Evolutionary conservation across 2,797 vertebrate species (phyloP), one percentile per base, ranked within the genome.

Genomic region (Hoplostethus atlanticus): DNA sequence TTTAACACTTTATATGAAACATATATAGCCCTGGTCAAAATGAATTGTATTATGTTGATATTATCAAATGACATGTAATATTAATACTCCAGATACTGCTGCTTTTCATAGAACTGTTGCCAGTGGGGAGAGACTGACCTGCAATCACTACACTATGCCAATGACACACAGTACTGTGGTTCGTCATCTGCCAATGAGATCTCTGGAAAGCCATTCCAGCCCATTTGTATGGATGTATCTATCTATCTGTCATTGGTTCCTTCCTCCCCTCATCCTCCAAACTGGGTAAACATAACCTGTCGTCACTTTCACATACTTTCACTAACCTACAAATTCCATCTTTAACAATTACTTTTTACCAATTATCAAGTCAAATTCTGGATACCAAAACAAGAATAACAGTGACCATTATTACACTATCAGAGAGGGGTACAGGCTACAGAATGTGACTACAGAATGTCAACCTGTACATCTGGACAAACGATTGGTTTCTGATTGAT

Each of bases 1-100:
- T 89, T 87, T 82, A 90, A 90, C 73, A 84, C 79, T 90, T 90
- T 82, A 84, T 90, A 87, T 85, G 61, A 76, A 87, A 56, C 68
- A 81, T 84, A 84, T 90, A 84, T 91, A 93, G 80, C 78, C 84
- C 77, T 87, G 78, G 78, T 85, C 81, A 77, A 84, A 82, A 64
- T 72, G 46, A 80, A 81, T 80, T 91, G 77, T 92, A 90, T 92
- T 87, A 86, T 89, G 80, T 89, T 88, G 77, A 86, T 92, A 89
- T 92, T 90, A 89, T 83, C 68, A 73, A 89, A 89, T 68, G 54
- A 86, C 87, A 87, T 91, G 85, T 92, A 83, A 89, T 84, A 85
- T 80, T 91, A 91, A 79, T 92, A 90, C 71, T 90, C 69, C 73
- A 84, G 80, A 92, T 89, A 92, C 75, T 88, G 91, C 90, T 92